Evolutionary conservation across 1,140 invertebrate genomes (phyloP), one percentile per base, ranked within the genome.

Genomic region (Trichonephila inaurata): DNA sequence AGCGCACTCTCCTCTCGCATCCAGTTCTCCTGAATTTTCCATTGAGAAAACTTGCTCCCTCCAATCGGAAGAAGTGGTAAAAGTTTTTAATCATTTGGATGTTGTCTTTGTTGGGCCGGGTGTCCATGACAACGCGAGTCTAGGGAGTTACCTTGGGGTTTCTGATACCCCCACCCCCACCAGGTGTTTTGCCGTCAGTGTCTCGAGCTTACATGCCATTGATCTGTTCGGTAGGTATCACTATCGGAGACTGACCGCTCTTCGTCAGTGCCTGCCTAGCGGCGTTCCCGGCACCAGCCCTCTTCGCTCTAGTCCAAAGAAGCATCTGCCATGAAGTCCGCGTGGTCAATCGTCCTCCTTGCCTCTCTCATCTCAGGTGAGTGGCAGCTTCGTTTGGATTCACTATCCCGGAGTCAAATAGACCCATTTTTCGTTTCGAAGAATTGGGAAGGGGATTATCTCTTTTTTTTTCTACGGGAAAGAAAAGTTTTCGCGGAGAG

Each of bases 11-110:
- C 62, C 21, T 21, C 62, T 64, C 21, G 62, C 7, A 51, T 51
- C 51, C 51, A 51, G 2, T 51, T 51, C 51, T 51, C 51, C 51
- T 51, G 10, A 51, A 51, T 51, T 51, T 51, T 51, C 51, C 51
- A 18, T 40, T 77, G 72, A 77, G 72, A 88, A 88, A 88, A 64
- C 24, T 24, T 40, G 10, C 62, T 58, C n/a, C 61, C 21, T 64
- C n/a, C 62, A 64, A 19, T 82, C 69, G 44, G 66, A 92, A 86
- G 62, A 86, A 62, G 91, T 21, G 83, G 83, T 85, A 66, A 87
- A 92, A 92, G 82, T 92, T 92, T 92, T 92, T 92, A 92, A 92
- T 92, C 91, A 92, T 92, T 85, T 92, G 90, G 90, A 85, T 91
- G 90, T 92, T 92, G 90, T 92, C 91, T 92, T 92, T 92, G 91